Percentiles rank a stretch among this genome's conserved stretches.
Conservation (phyloP, 35 echinoderm and acorn worm genomes). For the Ophioderma brevispina region DNA sequence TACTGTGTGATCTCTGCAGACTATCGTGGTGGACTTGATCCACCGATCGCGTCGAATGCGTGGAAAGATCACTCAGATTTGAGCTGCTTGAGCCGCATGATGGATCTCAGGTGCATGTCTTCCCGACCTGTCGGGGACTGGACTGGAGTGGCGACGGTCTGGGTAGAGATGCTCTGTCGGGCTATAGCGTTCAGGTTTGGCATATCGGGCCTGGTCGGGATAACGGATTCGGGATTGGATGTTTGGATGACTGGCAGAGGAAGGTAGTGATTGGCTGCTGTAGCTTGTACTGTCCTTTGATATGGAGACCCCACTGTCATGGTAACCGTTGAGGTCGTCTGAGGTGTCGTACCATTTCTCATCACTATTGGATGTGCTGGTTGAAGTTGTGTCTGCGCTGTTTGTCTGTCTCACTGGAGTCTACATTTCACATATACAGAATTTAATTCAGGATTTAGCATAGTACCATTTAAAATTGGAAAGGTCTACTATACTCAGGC, state of each 20-base stretch:
- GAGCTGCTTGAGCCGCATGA: conserved; percentile 59
- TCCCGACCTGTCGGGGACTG: background rate
- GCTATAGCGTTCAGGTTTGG: conserved; percentile 80
- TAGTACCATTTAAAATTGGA: no score
- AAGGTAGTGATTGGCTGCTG: conserved; percentile 21
- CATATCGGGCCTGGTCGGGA: conserved; percentile 48
- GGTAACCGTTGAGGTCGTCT: conserved; percentile 79
- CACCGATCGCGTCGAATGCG: conserved; percentile 72
- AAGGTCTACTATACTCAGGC: no score
- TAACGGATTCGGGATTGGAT: background rate
- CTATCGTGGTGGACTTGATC: conserved; percentile 56
- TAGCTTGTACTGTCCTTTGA: conserved; percentile 55
- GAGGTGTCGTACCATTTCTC: conserved; percentile 93
- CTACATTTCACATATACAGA: conserved; percentile 5
- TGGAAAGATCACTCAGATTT: conserved; percentile 82
- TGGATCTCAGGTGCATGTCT: background rate
- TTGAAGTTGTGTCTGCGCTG: conserved; percentile 66
- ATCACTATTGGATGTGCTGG: conserved; percentile 73
- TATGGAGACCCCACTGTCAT: conserved; percentile 66
- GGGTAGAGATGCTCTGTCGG: conserved; percentile 76
- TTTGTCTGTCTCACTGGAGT: conserved; percentile 61
- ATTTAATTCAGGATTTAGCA: no score
- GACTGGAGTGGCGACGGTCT: background rate
- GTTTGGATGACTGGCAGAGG: conserved; percentile 7
- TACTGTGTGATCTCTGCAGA: background rate